Percentiles rank a stretch among this genome's conserved stretches.
Evolutionary conservation across 2,113 vertebrate species (phyloP).

Genomic region (Abramis brama): DNA sequence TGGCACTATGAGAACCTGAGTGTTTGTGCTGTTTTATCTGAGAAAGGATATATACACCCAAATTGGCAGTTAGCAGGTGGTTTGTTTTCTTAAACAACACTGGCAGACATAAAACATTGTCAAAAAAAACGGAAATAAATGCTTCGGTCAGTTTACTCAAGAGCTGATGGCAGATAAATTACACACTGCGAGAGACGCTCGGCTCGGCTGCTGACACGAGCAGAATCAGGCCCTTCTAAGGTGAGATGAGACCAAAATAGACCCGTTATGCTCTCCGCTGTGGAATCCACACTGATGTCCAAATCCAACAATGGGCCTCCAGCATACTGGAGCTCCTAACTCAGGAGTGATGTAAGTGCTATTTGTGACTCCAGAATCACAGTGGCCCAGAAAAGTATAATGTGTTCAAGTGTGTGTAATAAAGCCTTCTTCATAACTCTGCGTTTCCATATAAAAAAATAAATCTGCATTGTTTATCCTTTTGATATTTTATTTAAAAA

Average conservation of each 20-base stretch:
- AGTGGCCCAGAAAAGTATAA: neutral
- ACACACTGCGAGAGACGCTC: slow-evolving; percentile 6
- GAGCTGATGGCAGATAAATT: slow-evolving; percentile 19
- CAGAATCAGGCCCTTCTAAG: slow-evolving; percentile 34
- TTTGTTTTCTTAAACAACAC: slow-evolving; percentile 33
- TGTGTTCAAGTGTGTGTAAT: neutral
- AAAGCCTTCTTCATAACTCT: neutral
- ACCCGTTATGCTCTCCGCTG: neutral
- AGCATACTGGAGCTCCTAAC: slow-evolving; percentile 15
- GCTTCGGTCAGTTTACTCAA: slow-evolving; percentile 24
- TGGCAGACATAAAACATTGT: slow-evolving; percentile 20
- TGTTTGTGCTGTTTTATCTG: neutral
- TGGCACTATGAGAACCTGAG: neutral
- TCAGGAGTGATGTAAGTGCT: slow-evolving; percentile 20
- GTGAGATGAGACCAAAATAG: slow-evolving; percentile 25
- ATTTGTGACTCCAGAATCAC: slow-evolving; percentile 23
- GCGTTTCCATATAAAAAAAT: neutral
- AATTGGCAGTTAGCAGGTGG: slow-evolving; percentile 18
- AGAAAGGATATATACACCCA: slow-evolving; percentile 8
- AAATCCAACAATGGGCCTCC: slow-evolving; percentile 32
- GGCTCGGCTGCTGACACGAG: slow-evolving; percentile 16
- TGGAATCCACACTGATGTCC: slow-evolving; percentile 15
- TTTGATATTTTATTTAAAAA: too few species aligned
- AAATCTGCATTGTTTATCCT: too few species aligned
- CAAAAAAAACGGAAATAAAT: slow-evolving; percentile 34